phyloP scores from a whole-genome alignment of 1,140 invertebrate species.

The Eufriesea mexicana region DNA sequence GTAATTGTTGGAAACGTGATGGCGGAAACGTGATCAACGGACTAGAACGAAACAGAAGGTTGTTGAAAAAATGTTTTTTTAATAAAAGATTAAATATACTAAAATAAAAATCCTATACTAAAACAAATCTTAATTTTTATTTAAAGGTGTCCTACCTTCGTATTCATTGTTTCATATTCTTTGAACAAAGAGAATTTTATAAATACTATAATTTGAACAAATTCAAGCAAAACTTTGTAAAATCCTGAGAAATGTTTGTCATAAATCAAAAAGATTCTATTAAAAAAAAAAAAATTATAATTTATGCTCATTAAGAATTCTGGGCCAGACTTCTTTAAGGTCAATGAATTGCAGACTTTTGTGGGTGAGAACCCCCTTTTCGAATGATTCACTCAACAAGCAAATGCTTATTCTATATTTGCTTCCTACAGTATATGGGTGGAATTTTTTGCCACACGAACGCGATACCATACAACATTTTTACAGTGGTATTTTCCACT shows the following conservation, averaged over 20 bases:
- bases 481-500: conserved; percentile 12
- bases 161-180: background rate
- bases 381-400: conserved; percentile 5
- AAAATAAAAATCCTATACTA: background rate
- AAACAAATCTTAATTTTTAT: background rate
- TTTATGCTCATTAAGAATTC: background rate
- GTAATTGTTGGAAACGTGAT: background rate
- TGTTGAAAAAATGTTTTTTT: background rate
- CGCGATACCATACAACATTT: background rate
- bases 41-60: background rate
- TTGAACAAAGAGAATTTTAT: background rate
- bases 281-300: background rate
- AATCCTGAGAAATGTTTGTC: background rate
- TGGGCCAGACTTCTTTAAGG: background rate
- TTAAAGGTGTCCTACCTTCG: background rate
- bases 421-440: background rate
- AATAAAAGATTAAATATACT: background rate
- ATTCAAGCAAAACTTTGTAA: background rate
- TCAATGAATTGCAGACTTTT: background rate
- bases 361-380: conserved; percentile 21
- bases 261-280: background rate
- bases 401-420: conserved; percentile 6
- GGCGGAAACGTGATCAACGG: background rate
- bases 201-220: background rate
- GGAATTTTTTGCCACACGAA: background rate